phyloP scores from a whole-genome alignment of 2,888 invertebrate species.

The Branchipolynoe longqiensis region DNA sequence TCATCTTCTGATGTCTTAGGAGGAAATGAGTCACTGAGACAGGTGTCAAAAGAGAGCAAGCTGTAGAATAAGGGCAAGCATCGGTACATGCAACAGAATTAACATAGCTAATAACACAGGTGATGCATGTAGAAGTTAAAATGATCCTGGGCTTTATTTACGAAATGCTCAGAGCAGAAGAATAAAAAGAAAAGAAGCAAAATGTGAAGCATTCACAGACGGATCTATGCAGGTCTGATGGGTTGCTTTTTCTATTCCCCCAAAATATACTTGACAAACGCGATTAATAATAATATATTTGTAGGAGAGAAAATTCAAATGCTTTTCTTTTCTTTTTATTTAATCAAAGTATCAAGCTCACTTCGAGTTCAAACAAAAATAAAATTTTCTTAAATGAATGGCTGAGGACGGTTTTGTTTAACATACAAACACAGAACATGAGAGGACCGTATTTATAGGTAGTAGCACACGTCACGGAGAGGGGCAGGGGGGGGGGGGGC shows the following conservation, averaged over 20 bases:
- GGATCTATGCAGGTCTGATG: background rate
- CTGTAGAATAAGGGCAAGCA: background rate
- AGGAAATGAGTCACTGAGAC: conserved; percentile 21
- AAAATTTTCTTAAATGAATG: too few relatives aligned
- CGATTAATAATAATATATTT: background rate
- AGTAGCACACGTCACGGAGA: background rate
- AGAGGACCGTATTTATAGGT: conserved; percentile 15
- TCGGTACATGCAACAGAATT: conserved; percentile 41
- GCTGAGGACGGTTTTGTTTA: background rate
- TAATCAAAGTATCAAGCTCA: conserved; percentile 19
- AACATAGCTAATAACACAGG: conserved; percentile 32
- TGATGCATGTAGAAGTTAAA: conserved; percentile 2
- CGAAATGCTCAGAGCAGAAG: background rate
- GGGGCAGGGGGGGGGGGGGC: background rate
- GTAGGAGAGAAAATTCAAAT: conserved; percentile 3
- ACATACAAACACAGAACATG: conserved; percentile 29
- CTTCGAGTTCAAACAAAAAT: background rate
- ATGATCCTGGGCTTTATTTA: background rate
- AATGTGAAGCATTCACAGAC: background rate
- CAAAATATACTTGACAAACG: background rate
- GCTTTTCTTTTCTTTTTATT: too few relatives aligned
- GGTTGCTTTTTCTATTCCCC: background rate
- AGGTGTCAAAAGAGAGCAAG: conserved; percentile 25
- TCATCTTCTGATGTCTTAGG: too few relatives aligned
- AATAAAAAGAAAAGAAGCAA: background rate